Evolutionary conservation across 2,113 vertebrate species (phyloP).

Genomic region (Ptyas mucosa): DNA sequence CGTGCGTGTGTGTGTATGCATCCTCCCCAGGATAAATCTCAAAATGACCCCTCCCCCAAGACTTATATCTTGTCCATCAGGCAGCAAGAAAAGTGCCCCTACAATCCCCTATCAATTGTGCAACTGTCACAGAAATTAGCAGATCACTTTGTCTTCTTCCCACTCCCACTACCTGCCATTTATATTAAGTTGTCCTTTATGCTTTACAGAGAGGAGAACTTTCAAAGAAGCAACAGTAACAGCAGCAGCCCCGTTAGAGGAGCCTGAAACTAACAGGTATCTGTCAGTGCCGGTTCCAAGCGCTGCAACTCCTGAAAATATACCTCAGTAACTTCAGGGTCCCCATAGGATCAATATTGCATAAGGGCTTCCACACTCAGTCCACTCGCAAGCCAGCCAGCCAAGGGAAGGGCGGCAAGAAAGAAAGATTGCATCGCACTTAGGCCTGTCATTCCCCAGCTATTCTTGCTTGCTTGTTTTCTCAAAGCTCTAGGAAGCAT

Average conservation of each 20-base stretch:
- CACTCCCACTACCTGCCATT: neutral
- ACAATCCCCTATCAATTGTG: no score
- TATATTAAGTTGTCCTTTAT: neutral
- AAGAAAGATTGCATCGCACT: neutral
- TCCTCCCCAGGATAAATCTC: neutral
- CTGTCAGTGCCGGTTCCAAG: neutral
- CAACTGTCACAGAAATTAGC: neutral
- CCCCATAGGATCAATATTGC: neutral
- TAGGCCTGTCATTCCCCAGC: neutral
- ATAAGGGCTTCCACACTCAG: neutral
- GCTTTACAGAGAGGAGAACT: neutral
- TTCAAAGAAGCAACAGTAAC: neutral
- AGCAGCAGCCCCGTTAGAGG: neutral
- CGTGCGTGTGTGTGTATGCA: no score
- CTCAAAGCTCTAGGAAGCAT: neutral
- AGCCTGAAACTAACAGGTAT: neutral
- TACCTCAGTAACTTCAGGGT: neutral
- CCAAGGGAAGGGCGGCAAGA: neutral
- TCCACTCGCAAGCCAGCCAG: neutral
- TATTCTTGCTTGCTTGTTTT: slow-evolving; percentile 1
- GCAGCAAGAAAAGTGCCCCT: neutral
- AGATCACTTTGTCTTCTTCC: neutral
- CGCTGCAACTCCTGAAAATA: neutral
- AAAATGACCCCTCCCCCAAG: neutral
- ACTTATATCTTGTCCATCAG: neutral